Conservation (phyloP, 2,888 invertebrate species). For the Lasius platythorax region DNA sequence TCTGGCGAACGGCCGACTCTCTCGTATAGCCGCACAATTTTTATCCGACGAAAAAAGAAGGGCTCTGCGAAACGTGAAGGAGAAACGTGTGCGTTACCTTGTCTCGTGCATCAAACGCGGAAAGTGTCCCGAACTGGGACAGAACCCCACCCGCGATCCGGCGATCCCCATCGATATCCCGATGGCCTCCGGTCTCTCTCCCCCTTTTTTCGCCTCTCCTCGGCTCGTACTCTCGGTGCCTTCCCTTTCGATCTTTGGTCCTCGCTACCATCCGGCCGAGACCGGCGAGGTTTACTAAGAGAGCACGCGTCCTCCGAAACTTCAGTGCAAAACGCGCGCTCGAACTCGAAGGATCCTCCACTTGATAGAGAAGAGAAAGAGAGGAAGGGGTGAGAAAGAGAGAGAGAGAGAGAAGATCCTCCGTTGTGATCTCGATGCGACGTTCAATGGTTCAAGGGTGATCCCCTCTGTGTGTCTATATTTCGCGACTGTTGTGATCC, state of each 20-base stretch:
- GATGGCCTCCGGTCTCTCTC: constrained; percentile 56
- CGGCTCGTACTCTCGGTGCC: constrained; percentile 30
- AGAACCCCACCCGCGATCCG: constrained; percentile 72
- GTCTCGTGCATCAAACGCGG: constrained; percentile 72
- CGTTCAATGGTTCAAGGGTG: constrained; percentile 17
- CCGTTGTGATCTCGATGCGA: constrained; percentile 10
- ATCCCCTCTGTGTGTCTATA: not conserved
- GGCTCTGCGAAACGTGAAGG: not conserved
- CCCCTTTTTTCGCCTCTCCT: constrained; percentile 47
- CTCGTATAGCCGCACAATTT: not conserved
- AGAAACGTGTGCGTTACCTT: constrained; percentile 50
- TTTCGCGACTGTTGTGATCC: not conserved
- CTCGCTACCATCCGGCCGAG: constrained; percentile 66
- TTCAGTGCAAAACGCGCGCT: constrained; percentile 84
- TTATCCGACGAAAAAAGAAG: not conserved
- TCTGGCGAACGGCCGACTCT: not conserved
- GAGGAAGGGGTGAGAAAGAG: not conserved
- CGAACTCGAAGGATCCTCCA: constrained; percentile 80
- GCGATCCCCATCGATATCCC: constrained; percentile 68
- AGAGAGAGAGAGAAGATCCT: not conserved
- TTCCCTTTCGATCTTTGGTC: constrained; percentile 67
- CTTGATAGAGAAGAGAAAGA: constrained; percentile 14
- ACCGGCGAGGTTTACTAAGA: constrained; percentile 82
- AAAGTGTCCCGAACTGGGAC: constrained; percentile 79
- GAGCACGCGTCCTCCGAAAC: constrained; percentile 81